Base-by-base conservation (phyloP, 2,113 vertebrate species). In the Rutilus rutilus region DNA sequence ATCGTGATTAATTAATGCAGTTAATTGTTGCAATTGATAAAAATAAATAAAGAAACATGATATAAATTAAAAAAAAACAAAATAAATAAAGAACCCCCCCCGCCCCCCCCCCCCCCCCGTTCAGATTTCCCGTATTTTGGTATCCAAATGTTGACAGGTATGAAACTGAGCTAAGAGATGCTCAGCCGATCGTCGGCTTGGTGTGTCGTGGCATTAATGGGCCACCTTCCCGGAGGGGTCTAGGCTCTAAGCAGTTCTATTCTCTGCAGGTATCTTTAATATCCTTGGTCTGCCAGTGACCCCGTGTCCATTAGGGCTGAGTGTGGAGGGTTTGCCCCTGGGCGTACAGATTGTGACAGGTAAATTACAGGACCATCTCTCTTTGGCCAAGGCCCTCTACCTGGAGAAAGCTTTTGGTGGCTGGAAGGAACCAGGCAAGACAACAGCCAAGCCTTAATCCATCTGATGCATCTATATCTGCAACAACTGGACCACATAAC, bases 231-330 rank as follows among this genome's bases (percentile, higher is more conserved):
- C 19, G 0, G 19, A 57, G 19, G 17, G 9, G 19, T 39, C 39
- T 23, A 21, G 33, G 19, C 67, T 39, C 19, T 71, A 71, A 71
- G 19, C 5, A 2, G 10, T 1, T 71, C 4, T 59, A 8, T 71
- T 81, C 8, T 74, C 69, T 59, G 89, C 85, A 98, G 97, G 92
- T 4, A 92, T 98, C 65, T 93, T 98, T 91, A 98, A 97, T 12
- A 94, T 94, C 27, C 91, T 99, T 42, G 97, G 96, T 25, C 90
- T 99, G 88, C 97, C 97, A 0, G 96, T 96, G 82, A 99, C 97
- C 0, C 97, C 98, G 93, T 97, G 96, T 79, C 97, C 97, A 0
- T 90, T 99, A 90, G 97, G 97, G 17, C 92, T 98, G 91, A 93
- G 93, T 75, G 82, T 90, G 5, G 95, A 97, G 47, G 96, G 96